These are phyloP conservation scores for Nansenia antarctica DNA, from an alignment of 2,113 vertebrate species.

Conservation along the genomic window DNA sequence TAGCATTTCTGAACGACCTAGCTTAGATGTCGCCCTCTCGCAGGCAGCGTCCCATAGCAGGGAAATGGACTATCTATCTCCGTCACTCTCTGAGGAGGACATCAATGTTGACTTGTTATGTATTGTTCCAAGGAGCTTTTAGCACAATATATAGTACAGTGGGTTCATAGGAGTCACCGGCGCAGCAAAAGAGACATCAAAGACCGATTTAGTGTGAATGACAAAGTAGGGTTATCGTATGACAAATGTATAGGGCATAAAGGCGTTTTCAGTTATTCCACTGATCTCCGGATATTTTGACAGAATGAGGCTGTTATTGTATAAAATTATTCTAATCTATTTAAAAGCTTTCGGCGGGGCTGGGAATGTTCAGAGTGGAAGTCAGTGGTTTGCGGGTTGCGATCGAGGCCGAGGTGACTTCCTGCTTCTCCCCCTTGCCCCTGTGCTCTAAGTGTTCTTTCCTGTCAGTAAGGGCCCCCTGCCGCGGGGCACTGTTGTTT, in stretches of 20 bases:
- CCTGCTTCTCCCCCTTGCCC: too few species aligned
- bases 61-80: too few species aligned
- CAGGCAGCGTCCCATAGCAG: too few species aligned
- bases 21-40: too few species aligned
- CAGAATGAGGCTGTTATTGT: slow-evolving; percentile 69
- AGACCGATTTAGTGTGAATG: too few species aligned
- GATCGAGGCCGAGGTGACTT: slow-evolving; percentile 65
- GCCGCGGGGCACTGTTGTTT: slow-evolving; percentile 51
- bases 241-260: slow-evolving; percentile 65
- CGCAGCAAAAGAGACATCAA: too few species aligned
- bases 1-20: slow-evolving; percentile 22
- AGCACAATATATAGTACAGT: too few species aligned
- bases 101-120: too few species aligned
- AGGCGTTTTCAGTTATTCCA: slow-evolving; percentile 66
- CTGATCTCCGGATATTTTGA: slow-evolving; percentile 68
- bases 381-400: slow-evolving; percentile 45
- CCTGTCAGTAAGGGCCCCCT: slow-evolving; percentile 62
- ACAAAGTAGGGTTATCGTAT: slow-evolving; percentile 34
- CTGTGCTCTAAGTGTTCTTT: slow-evolving; percentile 46
- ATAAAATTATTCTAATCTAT: slow-evolving; percentile 70
- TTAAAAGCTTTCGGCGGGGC: slow-evolving; percentile 57
- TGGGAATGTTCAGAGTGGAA: slow-evolving; percentile 47
- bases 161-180: too few species aligned
- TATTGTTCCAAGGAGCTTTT: too few species aligned
- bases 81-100: too few species aligned